These are phyloP conservation scores for Sebastes variabilis DNA, from an alignment of 2,797 vertebrate species.

Conservation along the genomic window DNA sequence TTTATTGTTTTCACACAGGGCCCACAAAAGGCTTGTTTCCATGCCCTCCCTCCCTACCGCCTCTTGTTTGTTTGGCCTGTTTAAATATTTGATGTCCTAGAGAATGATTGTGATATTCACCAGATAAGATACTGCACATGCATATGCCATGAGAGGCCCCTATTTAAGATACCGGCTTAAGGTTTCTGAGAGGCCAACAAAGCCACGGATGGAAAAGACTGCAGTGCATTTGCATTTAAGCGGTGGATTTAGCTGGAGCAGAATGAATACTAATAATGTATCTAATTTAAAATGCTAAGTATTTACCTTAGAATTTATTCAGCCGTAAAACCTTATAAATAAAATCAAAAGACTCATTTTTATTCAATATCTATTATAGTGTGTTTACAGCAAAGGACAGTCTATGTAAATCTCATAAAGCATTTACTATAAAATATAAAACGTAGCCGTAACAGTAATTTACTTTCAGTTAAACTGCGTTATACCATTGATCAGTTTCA, in stretches of 20 bases:
- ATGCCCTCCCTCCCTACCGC: conserved; percentile 63
- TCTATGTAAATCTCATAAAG: conserved; percentile 23
- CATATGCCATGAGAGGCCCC: conserved; percentile 82
- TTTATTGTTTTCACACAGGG: conserved; percentile 76
- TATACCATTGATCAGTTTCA: conserved; percentile 29
- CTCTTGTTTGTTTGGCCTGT: conserved; percentile 81
- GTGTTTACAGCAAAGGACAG: conserved; percentile 26
- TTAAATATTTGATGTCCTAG: conserved; percentile 86
- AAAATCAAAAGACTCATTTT: conserved; percentile 53
- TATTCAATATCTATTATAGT: conserved; percentile 33
- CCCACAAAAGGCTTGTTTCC: conserved; percentile 69
- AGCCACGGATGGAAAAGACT: conserved; percentile 73
- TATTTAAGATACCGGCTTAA: conserved; percentile 81
- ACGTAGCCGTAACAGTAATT: background rate
- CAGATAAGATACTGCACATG: conserved; percentile 83
- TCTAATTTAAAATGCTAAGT: conserved; percentile 84
- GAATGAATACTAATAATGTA: conserved; percentile 80
- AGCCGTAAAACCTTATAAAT: conserved; percentile 55
- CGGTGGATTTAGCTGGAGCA: conserved; percentile 74
- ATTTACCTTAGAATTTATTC: conserved; percentile 75
- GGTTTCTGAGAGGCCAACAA: conserved; percentile 82
- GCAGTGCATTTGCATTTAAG: conserved; percentile 80
- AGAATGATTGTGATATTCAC: conserved; percentile 82
- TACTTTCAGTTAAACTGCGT: background rate
- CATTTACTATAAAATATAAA: background rate